A percentile compares a stretch with the other conserved stretches of the same genome.
phyloP scores from a whole-genome alignment of 2,797 vertebrate species.

The Sebastes ruberrimus region DNA sequence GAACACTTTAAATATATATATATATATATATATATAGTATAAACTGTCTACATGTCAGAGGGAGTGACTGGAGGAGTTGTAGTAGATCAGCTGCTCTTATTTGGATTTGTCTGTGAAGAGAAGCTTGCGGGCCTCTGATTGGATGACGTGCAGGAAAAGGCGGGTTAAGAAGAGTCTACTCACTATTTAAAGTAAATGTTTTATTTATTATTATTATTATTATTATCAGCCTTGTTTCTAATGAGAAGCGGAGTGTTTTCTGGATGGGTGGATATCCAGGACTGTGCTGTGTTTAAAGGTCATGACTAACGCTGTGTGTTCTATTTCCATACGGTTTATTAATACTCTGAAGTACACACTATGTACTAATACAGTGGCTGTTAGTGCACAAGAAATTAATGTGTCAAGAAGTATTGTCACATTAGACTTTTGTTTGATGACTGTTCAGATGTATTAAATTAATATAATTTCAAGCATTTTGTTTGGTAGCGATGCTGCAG shows the following conservation, averaged over 20 bases:
- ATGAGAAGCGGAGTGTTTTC: neutral
- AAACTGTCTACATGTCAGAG: neutral
- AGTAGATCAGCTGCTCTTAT: neutral
- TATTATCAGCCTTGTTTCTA: too few relatives aligned
- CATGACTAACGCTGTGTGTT: neutral
- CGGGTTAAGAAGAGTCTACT: neutral
- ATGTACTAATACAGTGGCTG: neutral
- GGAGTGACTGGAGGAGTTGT: neutral
- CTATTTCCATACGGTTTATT: neutral
- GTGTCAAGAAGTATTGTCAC: too few relatives aligned
- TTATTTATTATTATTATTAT: neutral
- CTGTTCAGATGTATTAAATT: too few relatives aligned
- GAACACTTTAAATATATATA: too few relatives aligned
- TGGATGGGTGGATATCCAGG: constrained; percentile 5
- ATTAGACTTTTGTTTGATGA: too few relatives aligned
- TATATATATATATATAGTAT: too few relatives aligned
- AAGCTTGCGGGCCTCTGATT: constrained; percentile 5
- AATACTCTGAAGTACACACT: neutral
- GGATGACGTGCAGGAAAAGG: neutral
- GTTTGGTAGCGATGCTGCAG: too few relatives aligned
- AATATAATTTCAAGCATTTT: too few relatives aligned
- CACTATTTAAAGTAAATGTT: neutral
- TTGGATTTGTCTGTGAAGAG: neutral
- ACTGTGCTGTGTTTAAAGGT: neutral
- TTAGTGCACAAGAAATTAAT: neutral